phyloP scores from a whole-genome alignment of 2,888 invertebrate genomes.

The Theretra japonica region DNA sequence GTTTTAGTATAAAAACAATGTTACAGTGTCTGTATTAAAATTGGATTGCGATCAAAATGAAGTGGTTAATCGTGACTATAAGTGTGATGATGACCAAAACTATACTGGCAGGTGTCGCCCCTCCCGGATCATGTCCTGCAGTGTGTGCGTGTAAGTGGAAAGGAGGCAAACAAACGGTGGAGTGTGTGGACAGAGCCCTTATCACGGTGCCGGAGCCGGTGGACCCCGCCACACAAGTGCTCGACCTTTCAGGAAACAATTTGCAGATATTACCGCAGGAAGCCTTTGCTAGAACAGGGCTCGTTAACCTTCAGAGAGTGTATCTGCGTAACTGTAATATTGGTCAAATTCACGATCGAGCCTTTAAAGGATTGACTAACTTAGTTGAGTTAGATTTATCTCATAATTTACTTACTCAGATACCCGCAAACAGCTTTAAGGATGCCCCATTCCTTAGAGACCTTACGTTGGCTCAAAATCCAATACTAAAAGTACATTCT shows the following conservation, averaged over 20 bases:
- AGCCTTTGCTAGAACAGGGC: conserved; percentile 91
- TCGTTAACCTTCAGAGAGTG: conserved; percentile 94
- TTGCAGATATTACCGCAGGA: conserved; percentile 92
- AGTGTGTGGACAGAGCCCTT: conserved; percentile 93
- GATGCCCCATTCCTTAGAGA: conserved; percentile 93
- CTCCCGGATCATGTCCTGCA: conserved; percentile 88
- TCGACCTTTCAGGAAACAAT: conserved; percentile 95
- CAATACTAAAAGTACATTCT: conserved; percentile 91
- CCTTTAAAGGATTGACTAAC: conserved; percentile 94
- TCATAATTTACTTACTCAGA: conserved; percentile 90
- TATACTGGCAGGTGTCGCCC: conserved; percentile 73
- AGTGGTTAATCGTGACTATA: conserved; percentile 78
- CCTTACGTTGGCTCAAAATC: conserved; percentile 91
- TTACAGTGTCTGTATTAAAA: conserved; percentile 62
- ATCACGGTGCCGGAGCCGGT: conserved; percentile 94
- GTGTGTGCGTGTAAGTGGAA: conserved; percentile 97
- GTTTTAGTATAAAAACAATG: conserved; percentile 55
- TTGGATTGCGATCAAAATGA: conserved; percentile 74
- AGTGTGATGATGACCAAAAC: conserved; percentile 76
- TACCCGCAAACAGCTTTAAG: conserved; percentile 92
- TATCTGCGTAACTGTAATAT: conserved; percentile 93
- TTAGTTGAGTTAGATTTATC: conserved; percentile 95
- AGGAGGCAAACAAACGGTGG: conserved; percentile 96
- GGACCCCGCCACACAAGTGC: conserved; percentile 95
- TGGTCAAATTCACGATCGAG: conserved; percentile 93